These are phyloP conservation scores for Drosophila ironensis DNA, from an alignment of 1,140 invertebrate genomes.

Conservation along the genomic window DNA sequence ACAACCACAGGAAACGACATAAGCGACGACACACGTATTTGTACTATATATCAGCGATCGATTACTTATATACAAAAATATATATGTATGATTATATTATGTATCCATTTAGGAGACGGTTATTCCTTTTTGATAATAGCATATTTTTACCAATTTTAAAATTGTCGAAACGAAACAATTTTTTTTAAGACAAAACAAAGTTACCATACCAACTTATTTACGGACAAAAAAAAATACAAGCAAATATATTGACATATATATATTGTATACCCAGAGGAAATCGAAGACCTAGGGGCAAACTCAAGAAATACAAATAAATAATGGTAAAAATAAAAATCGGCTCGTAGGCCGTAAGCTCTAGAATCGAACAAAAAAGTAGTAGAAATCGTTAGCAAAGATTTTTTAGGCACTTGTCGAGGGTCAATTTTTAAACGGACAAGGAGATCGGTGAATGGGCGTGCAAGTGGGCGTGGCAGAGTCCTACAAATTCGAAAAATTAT, in stretches of 20 bases:
- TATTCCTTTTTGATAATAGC: constrained; percentile 70
- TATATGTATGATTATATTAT: constrained; percentile 28
- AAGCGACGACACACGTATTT: constrained; percentile 5
- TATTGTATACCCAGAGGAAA: constrained; percentile 9
- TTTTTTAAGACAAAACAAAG: constrained; percentile 10
- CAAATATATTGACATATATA: constrained; percentile 7
- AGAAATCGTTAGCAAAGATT: constrained; percentile 30
- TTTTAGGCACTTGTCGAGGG: constrained; percentile 38
- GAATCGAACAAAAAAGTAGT: constrained; percentile 37
- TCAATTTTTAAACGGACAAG: constrained; percentile 33
- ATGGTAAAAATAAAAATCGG: not conserved
- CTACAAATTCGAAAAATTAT: too few relatives aligned
- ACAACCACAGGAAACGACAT: not conserved
- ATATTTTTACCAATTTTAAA: constrained; percentile 64
- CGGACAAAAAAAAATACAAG: constrained; percentile 30
- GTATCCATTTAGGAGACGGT: constrained; percentile 46
- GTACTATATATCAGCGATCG: constrained; percentile 47
- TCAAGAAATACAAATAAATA: constrained; percentile 1
- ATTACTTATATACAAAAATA: constrained; percentile 42
- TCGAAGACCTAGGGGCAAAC: constrained; percentile 22
- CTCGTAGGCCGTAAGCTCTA: constrained; percentile 30
- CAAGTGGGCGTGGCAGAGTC: not conserved
- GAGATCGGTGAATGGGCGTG: constrained; percentile 14
- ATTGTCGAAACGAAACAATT: constrained; percentile 50
- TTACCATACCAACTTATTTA: constrained; percentile 44